A percentile compares a stretch with the other conserved stretches of the same genome.
These are phyloP conservation scores for Grammomys surdaster DNA, from an alignment of 2,113 vertebrate species.

Conservation along the genomic window DNA sequence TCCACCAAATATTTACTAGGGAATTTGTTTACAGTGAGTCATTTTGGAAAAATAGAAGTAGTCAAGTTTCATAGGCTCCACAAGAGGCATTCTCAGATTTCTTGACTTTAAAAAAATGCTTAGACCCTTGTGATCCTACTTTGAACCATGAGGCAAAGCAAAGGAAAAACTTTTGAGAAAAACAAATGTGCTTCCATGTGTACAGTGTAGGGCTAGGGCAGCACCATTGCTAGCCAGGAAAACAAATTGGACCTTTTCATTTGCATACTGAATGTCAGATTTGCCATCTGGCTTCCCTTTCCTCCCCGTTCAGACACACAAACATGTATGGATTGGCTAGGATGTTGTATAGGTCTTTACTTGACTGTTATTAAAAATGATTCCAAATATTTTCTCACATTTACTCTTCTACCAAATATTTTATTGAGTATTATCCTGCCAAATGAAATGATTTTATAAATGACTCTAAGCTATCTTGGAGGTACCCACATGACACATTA, in stretches of 20 bases:
- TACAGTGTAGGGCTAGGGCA: not conserved
- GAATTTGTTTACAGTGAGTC: not conserved
- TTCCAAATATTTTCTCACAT: not conserved
- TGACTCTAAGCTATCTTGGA: not conserved
- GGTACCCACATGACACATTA: not conserved
- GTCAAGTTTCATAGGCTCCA: slow-evolving; percentile 8
- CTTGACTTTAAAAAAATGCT: not conserved
- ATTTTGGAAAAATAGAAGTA: slow-evolving; percentile 18
- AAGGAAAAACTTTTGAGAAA: not conserved
- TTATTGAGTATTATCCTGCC: not conserved
- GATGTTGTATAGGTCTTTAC: not conserved
- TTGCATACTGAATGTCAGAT: slow-evolving; percentile 47
- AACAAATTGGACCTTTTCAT: not conserved
- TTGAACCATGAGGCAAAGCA: not conserved
- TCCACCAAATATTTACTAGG: slow-evolving; percentile 32
- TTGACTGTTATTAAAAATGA: not conserved
- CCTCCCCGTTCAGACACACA: not conserved
- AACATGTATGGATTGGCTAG: not conserved
- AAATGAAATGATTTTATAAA: slow-evolving; percentile 7
- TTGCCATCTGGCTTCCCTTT: slow-evolving; percentile 15
- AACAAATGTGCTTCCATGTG: not conserved
- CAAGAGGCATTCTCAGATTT: not conserved
- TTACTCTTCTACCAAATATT: slow-evolving; percentile 1
- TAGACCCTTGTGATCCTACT: not conserved
- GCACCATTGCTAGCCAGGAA: not conserved